Conservation (phyloP, 2,888 invertebrate species). For the Drosophila tripunctata region DNA sequence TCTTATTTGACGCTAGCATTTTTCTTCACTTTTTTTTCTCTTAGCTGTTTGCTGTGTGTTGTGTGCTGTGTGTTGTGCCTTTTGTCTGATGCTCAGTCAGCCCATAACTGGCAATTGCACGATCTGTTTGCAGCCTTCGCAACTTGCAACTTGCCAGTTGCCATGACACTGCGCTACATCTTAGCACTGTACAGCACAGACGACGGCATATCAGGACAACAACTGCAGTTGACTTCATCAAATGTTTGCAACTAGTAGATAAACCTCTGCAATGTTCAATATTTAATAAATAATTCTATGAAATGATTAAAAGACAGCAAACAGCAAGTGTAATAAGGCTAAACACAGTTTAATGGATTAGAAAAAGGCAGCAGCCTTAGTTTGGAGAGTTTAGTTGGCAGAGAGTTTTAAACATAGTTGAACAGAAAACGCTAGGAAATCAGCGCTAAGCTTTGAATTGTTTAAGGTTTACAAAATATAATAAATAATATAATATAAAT, state of each 20-base stretch:
- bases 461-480: no score
- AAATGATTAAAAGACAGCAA: slow-evolving; percentile 12
- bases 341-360: background rate
- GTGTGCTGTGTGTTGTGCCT: slow-evolving; percentile 2
- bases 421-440: no score
- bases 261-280: slow-evolving; percentile 3
- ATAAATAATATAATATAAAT: background rate
- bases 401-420: background rate
- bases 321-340: background rate
- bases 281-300: slow-evolving; percentile 13
- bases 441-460: no score
- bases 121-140: slow-evolving; percentile 45
- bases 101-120: slow-evolving; percentile 70
- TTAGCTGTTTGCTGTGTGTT: no score
- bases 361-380: background rate
- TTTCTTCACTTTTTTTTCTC: slow-evolving; percentile 7
- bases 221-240: slow-evolving; percentile 25
- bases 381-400: no score
- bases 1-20: slow-evolving; percentile 32
- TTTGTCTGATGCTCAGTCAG: slow-evolving; percentile 25
- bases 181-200: no score
- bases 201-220: slow-evolving; percentile 34
- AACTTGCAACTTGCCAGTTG: slow-evolving; percentile 9
- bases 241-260: slow-evolving; percentile 11
- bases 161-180: slow-evolving; percentile 34